Base-by-base conservation (phyloP, 1,140 invertebrate species). In the Drosophila gunungcola region DNA sequence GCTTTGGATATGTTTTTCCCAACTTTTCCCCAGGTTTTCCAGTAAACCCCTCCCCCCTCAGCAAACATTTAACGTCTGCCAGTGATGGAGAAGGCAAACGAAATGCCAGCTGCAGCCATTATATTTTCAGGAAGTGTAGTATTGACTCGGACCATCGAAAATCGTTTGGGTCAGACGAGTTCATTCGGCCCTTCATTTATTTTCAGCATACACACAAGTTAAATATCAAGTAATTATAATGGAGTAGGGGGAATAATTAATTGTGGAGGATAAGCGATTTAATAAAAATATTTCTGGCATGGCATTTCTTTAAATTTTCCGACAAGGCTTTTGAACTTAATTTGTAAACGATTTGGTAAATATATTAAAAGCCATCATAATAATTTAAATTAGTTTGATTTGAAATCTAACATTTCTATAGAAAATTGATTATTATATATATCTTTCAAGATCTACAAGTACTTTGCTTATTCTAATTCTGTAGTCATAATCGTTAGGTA, bases 51-150 rank as follows among this genome's bases (percentile, higher is more conserved):
- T 21, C 16, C 16, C 29, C 29, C 6, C 29, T 7, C 12, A 21
- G 13, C 64, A 65, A 52, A 68, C 68, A 72, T 72, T 73, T 46
- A 74, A 63, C 38, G 52, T 70, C 67, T 69, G 64, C 29, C 52
- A 27, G 7, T 41, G 64, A 70, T 46, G 64, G 48, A 56, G 67
- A 55, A 43, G 21, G 27, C 45, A 43, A 42, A n/a, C 36, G 36
- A 21, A 21, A n/a, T 68, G 64, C 64, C 64, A 68, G 64, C 60
- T 68, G 64, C 64, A 68, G 61, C 29, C 38, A 51, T 64, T 41
- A 60, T 42, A 34, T 10, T 32, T 60, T 42, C 38, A n/a, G 16
- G 4, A 61, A 25, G 12, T 34, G 34, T 58, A 25, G 12, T 34
- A 42, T 58, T 58, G 27, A 42, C 38, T 42, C 27, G 13, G 0